Evolutionary conservation across 2,888 invertebrate species (phyloP), one percentile per base, ranked within the genome.

Genomic region (Rhynchonema sp.): DNA sequence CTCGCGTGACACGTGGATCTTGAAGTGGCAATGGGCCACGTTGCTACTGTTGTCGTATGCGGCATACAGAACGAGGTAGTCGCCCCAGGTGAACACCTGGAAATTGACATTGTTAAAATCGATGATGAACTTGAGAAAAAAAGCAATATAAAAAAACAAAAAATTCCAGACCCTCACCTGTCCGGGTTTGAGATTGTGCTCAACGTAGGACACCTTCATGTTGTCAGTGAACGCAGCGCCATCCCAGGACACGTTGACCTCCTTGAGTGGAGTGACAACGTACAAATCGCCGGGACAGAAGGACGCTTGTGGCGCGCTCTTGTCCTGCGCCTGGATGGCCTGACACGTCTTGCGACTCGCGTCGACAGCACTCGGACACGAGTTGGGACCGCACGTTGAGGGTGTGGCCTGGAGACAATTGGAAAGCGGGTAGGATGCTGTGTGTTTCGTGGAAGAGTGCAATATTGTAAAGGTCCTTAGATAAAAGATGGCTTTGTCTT

Each of bases 271-370:
- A 13, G 88, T 87, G 66, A 89, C 87, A 1, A 91, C 85, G 87
- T 90, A 91, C 58, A 91, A 78, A 75, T 91, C 91, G 22, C 88
- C 87, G 6, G 91, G 91, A 67, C 92, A 91, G 69, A 87, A 84
- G 64, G 87, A 86, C 1, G 87, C 84, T 66, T 82, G 82, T 9
- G 91, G 91, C 64, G 89, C 81, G 2, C 87, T 2, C 38, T 38
- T 56, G 56, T 56, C 56, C 54, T 26, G 28, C 9, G 6, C 3
- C 9, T 26, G 27, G 27, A 27, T 54, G 9, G 28, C 27, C 28
- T 26, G 28, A 23, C 49, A 49, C n/a, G 20, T 49, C 13, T n/a
- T 6, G 20, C 23, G 9, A n/a, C n/a, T 49, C n/a, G 49, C 49
- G 23, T 49, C 49, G n/a, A 49, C 49, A 6, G 49, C 49, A 17